A percentile compares a stretch with the other conserved stretches of the same genome.
Conservation (phyloP, 2,797 vertebrate genomes). For the Malacoctenus gilli region DNA sequence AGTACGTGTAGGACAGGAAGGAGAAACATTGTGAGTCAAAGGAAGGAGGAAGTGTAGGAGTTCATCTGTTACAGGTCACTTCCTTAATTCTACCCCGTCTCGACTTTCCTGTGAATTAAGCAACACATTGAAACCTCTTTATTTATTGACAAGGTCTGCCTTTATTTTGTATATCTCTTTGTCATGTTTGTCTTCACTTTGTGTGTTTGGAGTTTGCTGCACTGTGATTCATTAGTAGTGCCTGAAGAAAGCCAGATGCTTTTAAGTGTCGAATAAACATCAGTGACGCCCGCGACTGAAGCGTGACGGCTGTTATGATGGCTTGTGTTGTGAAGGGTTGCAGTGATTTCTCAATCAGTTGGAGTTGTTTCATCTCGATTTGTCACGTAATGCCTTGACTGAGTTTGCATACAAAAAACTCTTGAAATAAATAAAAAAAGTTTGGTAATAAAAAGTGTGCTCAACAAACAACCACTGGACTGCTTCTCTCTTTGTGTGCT, state of each 20-base stretch:
- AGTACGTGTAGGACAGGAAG: constrained; percentile 80
- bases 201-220: too few species aligned
- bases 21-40: too few species aligned
- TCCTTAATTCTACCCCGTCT: background rate
- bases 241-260: constrained; percentile 43
- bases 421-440: constrained; percentile 65
- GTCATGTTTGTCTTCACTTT: constrained; percentile 30
- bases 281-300: background rate
- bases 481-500: too few species aligned
- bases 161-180: constrained; percentile 50
- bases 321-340: constrained; percentile 51
- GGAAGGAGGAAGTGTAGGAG: constrained; percentile 83
- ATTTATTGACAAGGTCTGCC: constrained; percentile 38
- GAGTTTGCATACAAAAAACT: too few species aligned
- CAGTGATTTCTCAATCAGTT: constrained; percentile 41
- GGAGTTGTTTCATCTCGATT: constrained; percentile 16
- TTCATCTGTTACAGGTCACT: background rate
- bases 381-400: too few species aligned
- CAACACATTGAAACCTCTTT: constrained; percentile 20
- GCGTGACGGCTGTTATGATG: constrained; percentile 50
- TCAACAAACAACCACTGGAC: too few species aligned
- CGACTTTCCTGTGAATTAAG: too few species aligned
- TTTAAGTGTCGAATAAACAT: constrained; percentile 6
- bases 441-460: constrained; percentile 29
- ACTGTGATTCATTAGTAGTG: constrained; percentile 19